A percentile compares a stretch with the other conserved stretches of the same genome.
Evolutionary conservation across 2,888 invertebrate genomes (phyloP).

Genomic region (Artemia sinica): DNA sequence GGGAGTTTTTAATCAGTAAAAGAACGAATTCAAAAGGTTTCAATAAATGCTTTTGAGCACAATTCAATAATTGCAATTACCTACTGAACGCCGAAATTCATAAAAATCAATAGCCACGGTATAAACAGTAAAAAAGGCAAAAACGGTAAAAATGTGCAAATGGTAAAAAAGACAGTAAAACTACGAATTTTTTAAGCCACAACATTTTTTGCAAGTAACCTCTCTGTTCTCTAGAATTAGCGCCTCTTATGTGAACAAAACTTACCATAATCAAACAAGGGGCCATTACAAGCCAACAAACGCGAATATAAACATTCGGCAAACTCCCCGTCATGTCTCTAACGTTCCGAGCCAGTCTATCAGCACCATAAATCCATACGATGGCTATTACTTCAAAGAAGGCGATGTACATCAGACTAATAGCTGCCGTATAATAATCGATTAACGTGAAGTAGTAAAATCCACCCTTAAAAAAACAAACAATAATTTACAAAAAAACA

Average conservation of each 20-base stretch:
- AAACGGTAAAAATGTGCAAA: conserved; percentile 19
- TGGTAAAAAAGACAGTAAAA: background rate
- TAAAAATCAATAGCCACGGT: conserved; percentile 14
- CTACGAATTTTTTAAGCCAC: background rate
- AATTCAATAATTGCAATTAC: too few species aligned
- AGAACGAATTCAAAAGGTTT: too few species aligned
- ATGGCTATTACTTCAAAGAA: conserved; percentile 83
- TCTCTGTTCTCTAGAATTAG: background rate
- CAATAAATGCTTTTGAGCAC: too few species aligned
- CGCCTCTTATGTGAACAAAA: conserved; percentile 6
- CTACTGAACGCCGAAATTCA: conserved; percentile 19
- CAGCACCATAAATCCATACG: conserved; percentile 77
- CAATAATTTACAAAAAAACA: conserved; percentile 21
- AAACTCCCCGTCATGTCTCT: conserved; percentile 71
- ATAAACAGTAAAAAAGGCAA: conserved; percentile 13
- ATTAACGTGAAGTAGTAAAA: conserved; percentile 79
- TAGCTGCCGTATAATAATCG: conserved; percentile 81
- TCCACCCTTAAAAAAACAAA: conserved; percentile 46
- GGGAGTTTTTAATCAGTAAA: too few species aligned
- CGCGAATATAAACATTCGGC: conserved; percentile 61
- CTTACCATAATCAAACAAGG: conserved; percentile 56
- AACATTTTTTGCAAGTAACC: background rate
- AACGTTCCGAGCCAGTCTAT: conserved; percentile 57
- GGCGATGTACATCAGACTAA: conserved; percentile 76
- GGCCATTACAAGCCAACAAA: conserved; percentile 66